phyloP scores from a whole-genome alignment of 2,797 vertebrate genomes.

The Chelmon rostratus region DNA sequence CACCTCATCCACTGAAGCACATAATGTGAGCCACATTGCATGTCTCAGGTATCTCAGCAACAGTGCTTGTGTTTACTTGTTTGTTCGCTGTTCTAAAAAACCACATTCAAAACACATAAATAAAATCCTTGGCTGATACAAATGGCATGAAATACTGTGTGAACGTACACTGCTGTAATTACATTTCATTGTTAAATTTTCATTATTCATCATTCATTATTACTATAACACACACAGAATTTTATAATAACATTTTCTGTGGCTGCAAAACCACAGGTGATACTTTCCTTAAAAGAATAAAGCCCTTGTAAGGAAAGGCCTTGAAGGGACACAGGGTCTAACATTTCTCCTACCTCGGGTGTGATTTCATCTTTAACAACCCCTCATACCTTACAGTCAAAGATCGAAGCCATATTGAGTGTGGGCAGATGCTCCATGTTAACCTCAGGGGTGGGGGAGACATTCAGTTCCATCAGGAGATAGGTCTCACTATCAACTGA shows the following conservation, averaged over 20 bases:
- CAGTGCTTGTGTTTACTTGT: background rate
- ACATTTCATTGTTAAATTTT: no score
- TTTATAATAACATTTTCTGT: no score
- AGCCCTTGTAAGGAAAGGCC: background rate
- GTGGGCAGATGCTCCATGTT: conserved; percentile 35
- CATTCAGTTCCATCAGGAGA: conserved; percentile 36
- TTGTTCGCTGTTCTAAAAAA: background rate
- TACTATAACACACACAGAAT: no score
- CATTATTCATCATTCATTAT: no score
- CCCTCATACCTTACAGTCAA: conserved; percentile 17
- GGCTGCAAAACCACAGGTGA: no score
- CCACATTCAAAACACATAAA: background rate
- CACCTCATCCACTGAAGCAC: conserved; percentile 18
- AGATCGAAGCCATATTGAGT: conserved; percentile 27
- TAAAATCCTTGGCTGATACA: background rate
- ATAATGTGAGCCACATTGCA: background rate
- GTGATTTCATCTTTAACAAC: conserved; percentile 42
- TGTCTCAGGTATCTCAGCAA: background rate
- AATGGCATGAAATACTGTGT: background rate
- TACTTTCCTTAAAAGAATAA: background rate
- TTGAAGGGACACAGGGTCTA: conserved; percentile 1
- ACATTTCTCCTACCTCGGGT: conserved; percentile 17
- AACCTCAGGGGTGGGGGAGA: conserved; percentile 41
- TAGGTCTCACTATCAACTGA: conserved; percentile 28
- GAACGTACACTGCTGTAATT: background rate